Base-by-base conservation (phyloP, 2,113 vertebrate species). In the Corythaeola cristata region DNA sequence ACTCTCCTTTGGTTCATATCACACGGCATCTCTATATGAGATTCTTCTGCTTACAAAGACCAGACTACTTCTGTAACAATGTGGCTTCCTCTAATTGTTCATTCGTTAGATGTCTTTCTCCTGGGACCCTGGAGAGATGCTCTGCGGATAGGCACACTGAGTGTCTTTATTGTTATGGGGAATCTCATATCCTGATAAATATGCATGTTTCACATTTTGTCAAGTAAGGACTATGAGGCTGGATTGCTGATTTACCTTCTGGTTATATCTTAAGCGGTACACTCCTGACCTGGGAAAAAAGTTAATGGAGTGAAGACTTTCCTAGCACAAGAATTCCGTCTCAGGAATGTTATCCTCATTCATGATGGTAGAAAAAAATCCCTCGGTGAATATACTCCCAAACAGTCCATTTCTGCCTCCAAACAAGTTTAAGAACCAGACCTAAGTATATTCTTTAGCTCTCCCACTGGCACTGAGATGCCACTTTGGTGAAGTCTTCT, bases 51-150 rank as follows among this genome's bases (percentile, higher is more conserved):
- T 85, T 91, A 47, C 68, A 72, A 77, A 82, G 84, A 78, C 53
- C 56, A 96, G 89, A 59, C 28, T 58, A 79, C 52, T 79, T 72
- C 32, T 87, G 0, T 75, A 91, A 91, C 64, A 92, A 75, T 92
- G 49, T 17, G 35, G n/a, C 81, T 94, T 96, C 89, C 95, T 90
- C 60, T 92, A 79, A 96, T 96, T 96, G 95, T 97, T 92, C 7
- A 6, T 79, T 95, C 53, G 17, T 93, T 89, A 75, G 77, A 63
- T 64, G 8, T 44, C 69, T 85, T 94, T 87, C 93, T 94, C 89
- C 62, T 87, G 91, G 81, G 93, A 91, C 69, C 39, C 24, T 41
- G 91, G 49, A 78, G 56, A 59, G 52, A 60, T 75, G 60, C 23
- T 85, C 72, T 91, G 21, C 75, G 77, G 64, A 21, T 55, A 91